Evolutionary conservation across 2,113 vertebrate genomes (phyloP).

Genomic region (Chiloscyllium plagiosum): DNA sequence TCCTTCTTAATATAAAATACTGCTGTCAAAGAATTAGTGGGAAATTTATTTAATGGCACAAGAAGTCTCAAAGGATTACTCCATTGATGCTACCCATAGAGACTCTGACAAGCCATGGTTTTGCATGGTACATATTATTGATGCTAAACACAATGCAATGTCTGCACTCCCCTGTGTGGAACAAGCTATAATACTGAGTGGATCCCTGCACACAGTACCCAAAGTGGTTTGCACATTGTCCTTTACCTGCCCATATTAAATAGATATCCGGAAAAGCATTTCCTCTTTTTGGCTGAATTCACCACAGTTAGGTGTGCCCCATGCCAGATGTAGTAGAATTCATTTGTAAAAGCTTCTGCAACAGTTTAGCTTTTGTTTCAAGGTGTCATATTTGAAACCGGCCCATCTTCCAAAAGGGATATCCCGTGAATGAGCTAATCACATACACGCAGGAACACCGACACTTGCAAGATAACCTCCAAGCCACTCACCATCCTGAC

Average conservation of each 20-base stretch:
- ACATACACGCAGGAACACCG: no score
- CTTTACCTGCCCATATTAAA: neutral
- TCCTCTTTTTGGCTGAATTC: neutral
- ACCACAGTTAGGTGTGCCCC: neutral
- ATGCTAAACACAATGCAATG: neutral
- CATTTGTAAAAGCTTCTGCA: neutral
- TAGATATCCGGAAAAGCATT: neutral
- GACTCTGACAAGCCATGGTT: neutral
- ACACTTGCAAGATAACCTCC: no score
- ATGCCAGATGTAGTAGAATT: neutral
- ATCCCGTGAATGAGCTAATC: neutral
- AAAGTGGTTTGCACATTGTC: neutral
- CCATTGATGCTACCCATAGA: neutral
- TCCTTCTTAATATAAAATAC: neutral
- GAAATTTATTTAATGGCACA: neutral
- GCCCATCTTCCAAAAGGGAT: neutral
- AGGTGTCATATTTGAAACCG: neutral
- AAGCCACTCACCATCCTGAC: no score
- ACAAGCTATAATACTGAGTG: neutral
- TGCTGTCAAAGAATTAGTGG: neutral
- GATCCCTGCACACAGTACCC: neutral
- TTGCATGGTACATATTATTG: neutral
- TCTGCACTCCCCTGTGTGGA: neutral
- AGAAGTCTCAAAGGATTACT: neutral
- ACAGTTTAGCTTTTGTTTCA: neutral